Percentiles rank a stretch among this genome's conserved stretches.
These are phyloP conservation scores for Pemphigus obesinymphae DNA, from an alignment of 1,140 invertebrate genomes.

Conservation along the genomic window DNA sequence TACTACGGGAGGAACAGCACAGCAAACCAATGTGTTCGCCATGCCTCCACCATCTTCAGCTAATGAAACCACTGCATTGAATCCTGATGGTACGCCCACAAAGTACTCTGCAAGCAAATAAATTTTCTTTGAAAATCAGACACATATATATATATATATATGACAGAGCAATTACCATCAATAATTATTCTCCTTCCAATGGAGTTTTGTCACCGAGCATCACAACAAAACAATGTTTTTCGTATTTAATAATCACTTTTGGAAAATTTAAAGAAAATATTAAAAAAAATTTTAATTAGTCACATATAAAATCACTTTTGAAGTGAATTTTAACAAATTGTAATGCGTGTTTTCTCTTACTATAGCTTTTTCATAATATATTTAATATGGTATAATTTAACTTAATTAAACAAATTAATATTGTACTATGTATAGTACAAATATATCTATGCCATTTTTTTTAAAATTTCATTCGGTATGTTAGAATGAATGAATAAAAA, in stretches of 20 bases:
- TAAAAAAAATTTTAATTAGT: slow-evolving; percentile 1
- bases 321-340: background rate
- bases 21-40: background rate
- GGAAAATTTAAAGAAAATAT: background rate
- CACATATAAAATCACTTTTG: background rate
- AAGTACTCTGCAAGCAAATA: slow-evolving; percentile 32
- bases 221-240: background rate
- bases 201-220: background rate
- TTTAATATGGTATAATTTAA: background rate
- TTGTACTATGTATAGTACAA: background rate
- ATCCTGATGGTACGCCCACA: slow-evolving; percentile 36
- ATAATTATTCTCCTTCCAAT: background rate
- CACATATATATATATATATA: background rate
- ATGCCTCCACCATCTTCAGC: slow-evolving; percentile 24
- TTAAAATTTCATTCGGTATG: background rate
- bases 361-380: background rate
- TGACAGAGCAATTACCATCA: background rate
- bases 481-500: background rate
- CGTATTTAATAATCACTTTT: background rate
- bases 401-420: background rate
- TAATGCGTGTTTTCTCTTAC: background rate
- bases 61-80: slow-evolving; percentile 30
- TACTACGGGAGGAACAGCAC: background rate
- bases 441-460: background rate
- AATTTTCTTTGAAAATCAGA: background rate